Percentiles rank a stretch among this genome's conserved stretches.
Evolutionary conservation across 2,113 vertebrate genomes (phyloP).

Genomic region (Misgurnus anguillicaudatus): DNA sequence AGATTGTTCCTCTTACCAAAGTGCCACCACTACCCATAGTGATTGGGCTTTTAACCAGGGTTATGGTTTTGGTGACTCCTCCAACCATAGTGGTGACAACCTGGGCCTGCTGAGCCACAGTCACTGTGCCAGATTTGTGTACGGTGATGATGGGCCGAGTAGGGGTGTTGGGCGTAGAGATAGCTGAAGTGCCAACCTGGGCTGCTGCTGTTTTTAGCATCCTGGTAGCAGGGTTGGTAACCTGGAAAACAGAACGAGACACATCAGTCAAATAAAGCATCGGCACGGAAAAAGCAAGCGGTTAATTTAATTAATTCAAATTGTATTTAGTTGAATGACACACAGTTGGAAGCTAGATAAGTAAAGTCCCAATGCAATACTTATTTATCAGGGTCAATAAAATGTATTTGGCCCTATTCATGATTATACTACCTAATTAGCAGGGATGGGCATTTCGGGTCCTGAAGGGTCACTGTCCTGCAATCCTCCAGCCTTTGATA

Average conservation of each 20-base stretch:
- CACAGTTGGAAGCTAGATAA: neutral
- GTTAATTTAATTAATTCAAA: no score
- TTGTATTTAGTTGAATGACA: no score
- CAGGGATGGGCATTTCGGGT: no score
- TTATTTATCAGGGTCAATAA: neutral
- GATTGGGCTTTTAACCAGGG: slow-evolving; percentile 84
- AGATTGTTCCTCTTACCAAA: slow-evolving; percentile 67
- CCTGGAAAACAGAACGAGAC: slow-evolving; percentile 60
- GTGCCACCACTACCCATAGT: slow-evolving; percentile 81
- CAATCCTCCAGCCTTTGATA: no score
- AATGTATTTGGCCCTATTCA: neutral
- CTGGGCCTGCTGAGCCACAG: slow-evolving; percentile 84
- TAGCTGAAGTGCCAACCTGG: slow-evolving; percentile 77
- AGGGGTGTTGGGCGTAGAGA: slow-evolving; percentile 73
- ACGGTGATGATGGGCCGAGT: slow-evolving; percentile 84
- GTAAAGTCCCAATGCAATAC: neutral
- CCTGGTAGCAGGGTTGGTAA: slow-evolving; percentile 82
- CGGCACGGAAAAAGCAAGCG: no score
- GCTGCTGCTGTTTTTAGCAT: slow-evolving; percentile 85
- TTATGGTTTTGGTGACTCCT: slow-evolving; percentile 86
- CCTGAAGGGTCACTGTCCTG: no score
- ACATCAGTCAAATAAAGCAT: neutral
- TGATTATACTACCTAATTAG: no score
- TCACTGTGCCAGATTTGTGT: slow-evolving; percentile 84
- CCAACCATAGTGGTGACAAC: slow-evolving; percentile 85